A percentile compares a stretch with the other conserved stretches of the same genome.
These are phyloP conservation scores for Elaphurus davidianus DNA, from an alignment of 2,113 vertebrate genomes.

Conservation along the genomic window DNA sequence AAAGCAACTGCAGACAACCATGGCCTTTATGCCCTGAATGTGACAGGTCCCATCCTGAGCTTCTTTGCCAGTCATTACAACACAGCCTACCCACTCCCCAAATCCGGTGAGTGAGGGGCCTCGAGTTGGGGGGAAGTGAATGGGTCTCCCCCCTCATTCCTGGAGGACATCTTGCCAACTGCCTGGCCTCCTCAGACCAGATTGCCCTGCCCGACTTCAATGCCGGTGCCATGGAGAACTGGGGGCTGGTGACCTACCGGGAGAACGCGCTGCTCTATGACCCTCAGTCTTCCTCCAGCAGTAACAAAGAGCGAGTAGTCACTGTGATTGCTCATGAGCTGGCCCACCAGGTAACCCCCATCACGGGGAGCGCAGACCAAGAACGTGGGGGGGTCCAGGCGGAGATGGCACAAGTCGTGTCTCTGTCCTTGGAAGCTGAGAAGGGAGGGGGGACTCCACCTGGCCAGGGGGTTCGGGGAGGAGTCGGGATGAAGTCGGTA, in stretches of 20 bases:
- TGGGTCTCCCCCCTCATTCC: background rate
- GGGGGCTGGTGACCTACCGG: constrained; percentile 96
- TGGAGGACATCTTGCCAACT: fast-evolving
- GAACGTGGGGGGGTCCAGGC: background rate
- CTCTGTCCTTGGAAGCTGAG: background rate
- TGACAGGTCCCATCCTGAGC: constrained; percentile 85
- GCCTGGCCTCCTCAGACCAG: constrained; percentile 85
- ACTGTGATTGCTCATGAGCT: constrained; percentile 92
- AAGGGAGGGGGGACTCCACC: background rate
- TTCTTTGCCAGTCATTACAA: constrained; percentile 85
- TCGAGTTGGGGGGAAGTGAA: fast-evolving
- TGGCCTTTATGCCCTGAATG: constrained; percentile 79
- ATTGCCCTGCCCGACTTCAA: constrained; percentile 93
- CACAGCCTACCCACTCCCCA: constrained; percentile 86
- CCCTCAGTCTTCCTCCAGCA: constrained; percentile 78
- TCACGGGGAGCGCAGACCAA: background rate
- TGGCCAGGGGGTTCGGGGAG: too few species aligned
- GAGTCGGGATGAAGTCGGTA: fast-evolving
- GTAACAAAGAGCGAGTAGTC: constrained; percentile 91
- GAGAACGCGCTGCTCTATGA: constrained; percentile 91
- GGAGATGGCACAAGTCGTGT: background rate
- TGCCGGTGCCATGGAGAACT: constrained; percentile 98
- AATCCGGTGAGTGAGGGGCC: constrained; percentile 84
- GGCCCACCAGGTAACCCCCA: constrained; percentile 90
- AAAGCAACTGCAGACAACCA: constrained; percentile 78